Base-by-base conservation (phyloP, 2,797 vertebrate species). In the Mallotus villosus region DNA sequence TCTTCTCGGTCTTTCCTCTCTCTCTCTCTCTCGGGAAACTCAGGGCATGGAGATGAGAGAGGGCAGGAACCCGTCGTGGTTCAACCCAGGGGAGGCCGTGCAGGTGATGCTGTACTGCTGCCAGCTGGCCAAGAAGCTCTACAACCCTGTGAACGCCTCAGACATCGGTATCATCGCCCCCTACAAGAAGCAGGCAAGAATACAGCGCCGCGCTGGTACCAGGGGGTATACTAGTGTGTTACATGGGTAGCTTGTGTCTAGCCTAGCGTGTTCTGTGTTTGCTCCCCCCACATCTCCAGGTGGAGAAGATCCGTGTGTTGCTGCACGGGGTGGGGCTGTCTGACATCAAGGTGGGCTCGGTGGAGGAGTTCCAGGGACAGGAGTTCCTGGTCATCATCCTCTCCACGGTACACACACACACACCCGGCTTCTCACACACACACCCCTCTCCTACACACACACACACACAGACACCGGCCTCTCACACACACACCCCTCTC, bases 361-460 rank as follows among this genome's bases (percentile, higher is more conserved):
- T 99, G 25, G 97, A 99, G 85, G 96, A 98, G 85, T 99, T 99
- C 81, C 98, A 99, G 83, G 97, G 98, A 11, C 97, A 96, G 67
- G 98, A 99, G 79, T 95, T 90, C 74, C 81, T 92, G 76, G 94
- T 93, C 72, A 93, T 97, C 85, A 90, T 99, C 84, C 68, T 99
- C 67, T 98, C 96, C 29, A 95, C 95, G 14, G 98, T 99, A 93
- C 41, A 46, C 41, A 12, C 41, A 41, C 0, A n/a, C 32, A 11
- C 2, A 5, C 4, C 16, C 49, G 1, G 21, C 59, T 1, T n/a
- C 9, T 9, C 14, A 7, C 24, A 24, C 17, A 21, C 24, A 25
- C 41, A 27, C 22, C 49, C 12, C 12, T 51, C 12, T 14, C 49
- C 32, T 7, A 34, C 32, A 41, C 37, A 41, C 9, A 41, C 37